Evolutionary conservation across 2,888 invertebrate genomes (phyloP).

Genomic region (Nymphalis urticae): DNA sequence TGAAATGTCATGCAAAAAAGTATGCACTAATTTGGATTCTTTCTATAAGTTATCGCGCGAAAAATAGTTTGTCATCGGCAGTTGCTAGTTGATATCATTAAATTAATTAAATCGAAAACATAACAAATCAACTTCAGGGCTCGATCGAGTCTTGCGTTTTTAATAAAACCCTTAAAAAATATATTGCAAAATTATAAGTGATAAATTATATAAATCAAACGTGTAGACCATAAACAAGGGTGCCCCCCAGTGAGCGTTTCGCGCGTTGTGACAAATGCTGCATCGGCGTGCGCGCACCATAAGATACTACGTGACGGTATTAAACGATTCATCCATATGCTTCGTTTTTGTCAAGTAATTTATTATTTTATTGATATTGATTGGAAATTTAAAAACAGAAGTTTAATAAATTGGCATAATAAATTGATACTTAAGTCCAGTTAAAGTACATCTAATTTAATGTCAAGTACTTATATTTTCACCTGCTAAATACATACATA

Average conservation of each 20-base stretch:
- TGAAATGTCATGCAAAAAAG: too few relatives aligned
- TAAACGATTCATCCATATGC: slow-evolving; percentile 39
- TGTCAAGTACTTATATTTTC: neutral
- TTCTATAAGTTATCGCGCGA: too few relatives aligned
- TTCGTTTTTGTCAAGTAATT: slow-evolving; percentile 9
- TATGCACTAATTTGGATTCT: too few relatives aligned
- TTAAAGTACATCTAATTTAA: neutral
- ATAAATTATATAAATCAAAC: slow-evolving; percentile 60
- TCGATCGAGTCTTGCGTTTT: slow-evolving; percentile 20
- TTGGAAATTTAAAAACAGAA: slow-evolving; percentile 17
- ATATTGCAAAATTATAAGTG: slow-evolving; percentile 42
- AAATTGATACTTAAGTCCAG: neutral
- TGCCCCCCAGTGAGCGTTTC: slow-evolving; percentile 51
- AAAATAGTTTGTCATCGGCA: too few relatives aligned
- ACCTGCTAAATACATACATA: neutral
- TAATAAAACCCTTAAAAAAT: slow-evolving; percentile 37
- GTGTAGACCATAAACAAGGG: slow-evolving; percentile 56
- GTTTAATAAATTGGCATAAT: slow-evolving; percentile 9
- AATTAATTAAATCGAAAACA: neutral
- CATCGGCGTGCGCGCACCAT: slow-evolving; percentile 50
- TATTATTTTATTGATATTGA: slow-evolving; percentile 8
- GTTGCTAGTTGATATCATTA: too few relatives aligned
- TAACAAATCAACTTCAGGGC: slow-evolving; percentile 8
- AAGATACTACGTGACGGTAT: slow-evolving; percentile 55
- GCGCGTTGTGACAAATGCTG: slow-evolving; percentile 55